A percentile compares a stretch with the other conserved stretches of the same genome.
Conservation (phyloP, 2,797 vertebrate genomes). For the Myotis myotis region DNA sequence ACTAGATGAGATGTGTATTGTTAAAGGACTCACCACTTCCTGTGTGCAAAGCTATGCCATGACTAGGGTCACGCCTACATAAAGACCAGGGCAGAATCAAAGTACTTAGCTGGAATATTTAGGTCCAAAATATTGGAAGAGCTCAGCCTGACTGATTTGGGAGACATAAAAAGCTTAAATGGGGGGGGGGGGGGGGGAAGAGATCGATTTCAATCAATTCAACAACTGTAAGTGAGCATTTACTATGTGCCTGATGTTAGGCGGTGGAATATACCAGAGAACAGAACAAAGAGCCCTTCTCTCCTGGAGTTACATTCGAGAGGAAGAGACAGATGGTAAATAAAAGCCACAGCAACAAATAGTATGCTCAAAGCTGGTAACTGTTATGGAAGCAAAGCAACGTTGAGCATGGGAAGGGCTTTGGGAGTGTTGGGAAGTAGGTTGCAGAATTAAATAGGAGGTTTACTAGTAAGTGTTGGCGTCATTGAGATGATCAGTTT, state of each 20-base stretch:
- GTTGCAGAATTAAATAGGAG: not conserved
- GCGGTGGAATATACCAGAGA: not conserved
- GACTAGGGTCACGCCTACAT: not conserved
- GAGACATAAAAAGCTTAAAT: not conserved
- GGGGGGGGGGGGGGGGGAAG: too few relatives aligned
- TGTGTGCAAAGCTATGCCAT: not conserved
- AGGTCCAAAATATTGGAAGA: not conserved
- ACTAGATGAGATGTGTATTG: not conserved
- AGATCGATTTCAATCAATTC: not conserved
- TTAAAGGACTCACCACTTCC: not conserved
- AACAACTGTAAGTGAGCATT: not conserved
- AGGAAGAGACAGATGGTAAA: not conserved
- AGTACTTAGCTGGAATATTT: not conserved
- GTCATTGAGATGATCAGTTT: not conserved
- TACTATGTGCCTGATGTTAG: not conserved
- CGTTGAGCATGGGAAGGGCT: not conserved
- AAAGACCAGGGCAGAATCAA: not conserved
- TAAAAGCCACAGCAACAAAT: not conserved
- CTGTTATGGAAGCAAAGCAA: not conserved
- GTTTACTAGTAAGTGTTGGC: not conserved
- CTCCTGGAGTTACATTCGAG: not conserved
- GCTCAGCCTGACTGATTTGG: not conserved
- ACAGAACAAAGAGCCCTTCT: not conserved
- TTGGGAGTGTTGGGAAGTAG: not conserved
- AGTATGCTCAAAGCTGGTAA: not conserved